Evolutionary conservation across 2,113 vertebrate genomes (phyloP), one percentile per base, ranked within the genome.

Genomic region (Macquaria australasica): DNA sequence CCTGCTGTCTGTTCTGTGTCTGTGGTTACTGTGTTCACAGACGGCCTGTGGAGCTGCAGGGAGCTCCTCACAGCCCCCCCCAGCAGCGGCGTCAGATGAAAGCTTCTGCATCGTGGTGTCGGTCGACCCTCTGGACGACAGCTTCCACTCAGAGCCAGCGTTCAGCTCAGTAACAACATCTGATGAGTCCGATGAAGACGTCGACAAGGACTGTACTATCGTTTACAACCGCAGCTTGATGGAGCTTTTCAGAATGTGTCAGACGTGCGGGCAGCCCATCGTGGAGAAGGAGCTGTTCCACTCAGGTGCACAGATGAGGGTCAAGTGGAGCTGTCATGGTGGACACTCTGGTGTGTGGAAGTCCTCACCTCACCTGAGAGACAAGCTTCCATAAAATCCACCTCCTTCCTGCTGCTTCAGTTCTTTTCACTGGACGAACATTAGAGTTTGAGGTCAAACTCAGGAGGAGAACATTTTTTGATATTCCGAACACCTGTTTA

Each of bases 91-190:
- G 0, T 3, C 45, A 0, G 74, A 79, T 0, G 62, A 73, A 0
- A 69, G 77, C 9, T 85, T 74, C 77, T 79, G 83, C 70, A 74
- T 79, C 55, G 83, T 79, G 70, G 83, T 74, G 77, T 85, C 83
- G 0, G 34, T 85, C 0, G 68, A 84, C 59, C 58, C 73, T 3
- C 50, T 34, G 59, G 81, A 82, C 16, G 43, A 69, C 58, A 31
- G 60, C 70, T 5, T 58, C 39, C 62, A 6, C 20, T 75, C 80
- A 1, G 72, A 82, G 14, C 71, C 39, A 1, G 81, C 55, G 21
- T 34, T 77, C n/a, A 71, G 18, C 66, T 62, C 81, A 0, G 3
- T 5, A 0, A 10, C 58, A 1, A 11, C 56, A 0, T 59, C 75
- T 0, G 68, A 66, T 0, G 82, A 84, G 59, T 69, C 53, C 0